Conservation (phyloP, 2,113 vertebrate genomes). For the Myodes glareolus region DNA sequence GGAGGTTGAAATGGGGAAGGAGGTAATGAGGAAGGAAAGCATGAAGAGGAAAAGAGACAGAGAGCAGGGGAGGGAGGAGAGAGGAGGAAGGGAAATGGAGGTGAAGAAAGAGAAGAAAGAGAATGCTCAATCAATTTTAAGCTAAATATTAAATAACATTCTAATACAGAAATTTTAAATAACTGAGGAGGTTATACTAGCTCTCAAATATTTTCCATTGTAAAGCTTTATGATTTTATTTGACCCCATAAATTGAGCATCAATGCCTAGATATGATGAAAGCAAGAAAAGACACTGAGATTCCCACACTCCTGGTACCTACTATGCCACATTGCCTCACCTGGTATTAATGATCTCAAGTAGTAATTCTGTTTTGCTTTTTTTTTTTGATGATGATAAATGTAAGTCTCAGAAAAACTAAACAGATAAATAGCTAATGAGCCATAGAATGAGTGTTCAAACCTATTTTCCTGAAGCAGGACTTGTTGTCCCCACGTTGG, state of each 20-base stretch:
- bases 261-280: background rate
- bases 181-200: background rate
- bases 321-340: background rate
- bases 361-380: background rate
- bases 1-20: background rate
- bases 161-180: background rate
- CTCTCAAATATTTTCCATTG: background rate
- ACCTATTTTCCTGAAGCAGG: background rate
- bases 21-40: no score
- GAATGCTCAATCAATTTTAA: background rate
- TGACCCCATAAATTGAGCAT: conserved; percentile 53
- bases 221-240: conserved; percentile 31
- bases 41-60: background rate
- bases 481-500: background rate
- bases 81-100: background rate
- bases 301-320: background rate
- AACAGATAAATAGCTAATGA: conserved; percentile 4
- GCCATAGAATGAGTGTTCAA: background rate
- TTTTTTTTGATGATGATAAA: background rate
- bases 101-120: background rate
- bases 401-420: background rate
- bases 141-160: background rate
- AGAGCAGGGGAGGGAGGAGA: rapidly evolving
- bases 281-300: conserved; percentile 44
- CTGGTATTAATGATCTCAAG: conserved; percentile 1